phyloP scores from a whole-genome alignment of 1,140 invertebrate species.

The Triops cancriformis region DNA sequence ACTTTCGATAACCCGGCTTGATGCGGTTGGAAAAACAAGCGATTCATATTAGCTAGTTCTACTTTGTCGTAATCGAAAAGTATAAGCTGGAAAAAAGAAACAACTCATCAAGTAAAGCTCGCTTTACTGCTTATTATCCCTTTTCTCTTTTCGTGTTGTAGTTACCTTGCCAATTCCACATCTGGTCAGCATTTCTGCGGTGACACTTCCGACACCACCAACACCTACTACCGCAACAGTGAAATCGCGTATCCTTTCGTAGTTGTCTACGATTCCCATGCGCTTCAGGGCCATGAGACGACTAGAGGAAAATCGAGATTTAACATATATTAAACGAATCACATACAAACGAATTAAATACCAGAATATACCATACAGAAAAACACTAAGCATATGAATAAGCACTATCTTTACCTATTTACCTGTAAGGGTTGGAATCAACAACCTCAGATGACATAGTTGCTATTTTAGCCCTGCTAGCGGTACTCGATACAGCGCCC shows the following conservation, averaged over 20 bases:
- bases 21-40: slow-evolving; percentile 96
- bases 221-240: slow-evolving; percentile 94
- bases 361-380: too few relatives aligned
- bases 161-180: slow-evolving; percentile 97
- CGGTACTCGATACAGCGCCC: background rate
- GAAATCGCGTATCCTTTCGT: slow-evolving; percentile 86
- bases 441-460: slow-evolving; percentile 87
- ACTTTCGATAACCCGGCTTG: slow-evolving; percentile 96
- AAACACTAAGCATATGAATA: too few relatives aligned
- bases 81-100: slow-evolving; percentile 62
- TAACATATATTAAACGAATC: too few relatives aligned
- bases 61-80: slow-evolving; percentile 99
- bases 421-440: slow-evolving; percentile 98
- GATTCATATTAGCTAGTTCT: slow-evolving; percentile 98
- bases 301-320: slow-evolving; percentile 52
- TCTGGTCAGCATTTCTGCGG: slow-evolving; percentile 96
- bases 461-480: slow-evolving; percentile 53
- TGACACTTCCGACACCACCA: slow-evolving; percentile 97
- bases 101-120: slow-evolving; percentile 15
- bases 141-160: slow-evolving; percentile 26
- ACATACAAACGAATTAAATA: too few relatives aligned
- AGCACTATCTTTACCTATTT: background rate
- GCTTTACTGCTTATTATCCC: background rate
- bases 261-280: slow-evolving; percentile 99
- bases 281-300: slow-evolving; percentile 95